Base-by-base conservation (phyloP, 2,888 invertebrate genomes). In the Laspeyria flexula region DNA sequence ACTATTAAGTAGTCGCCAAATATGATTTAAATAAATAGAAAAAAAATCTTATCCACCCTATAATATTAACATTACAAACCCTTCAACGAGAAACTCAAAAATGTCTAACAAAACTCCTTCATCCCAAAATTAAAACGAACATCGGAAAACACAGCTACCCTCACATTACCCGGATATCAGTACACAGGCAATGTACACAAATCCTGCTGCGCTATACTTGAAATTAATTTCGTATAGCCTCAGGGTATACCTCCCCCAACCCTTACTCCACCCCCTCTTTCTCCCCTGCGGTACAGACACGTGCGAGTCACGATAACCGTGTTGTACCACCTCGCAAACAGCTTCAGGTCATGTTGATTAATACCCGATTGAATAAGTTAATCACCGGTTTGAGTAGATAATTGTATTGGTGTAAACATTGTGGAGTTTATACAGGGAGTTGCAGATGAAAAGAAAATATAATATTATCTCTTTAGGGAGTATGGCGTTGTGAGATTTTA, bases 211-310 rank as follows among this genome's bases (percentile, higher is more conserved):
- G 73, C 71, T 79, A 68, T 80, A 81, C 85, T 85, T 78, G 81
- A 91, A 92, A 92, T 91, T 92, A 92, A 92, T 91, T 91, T 88
- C 84, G 79, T 77, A 85, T 86, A 81, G 89, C 91, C 85, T 42
- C 49, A 55, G 55, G 79, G 88, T 67, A 4, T 18, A 29, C 63
- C 51, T 65, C 60, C 62, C 63, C 60, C 57, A 52, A 64, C 47
- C 48, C 9, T n/a, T 18, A 5, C 16, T 12, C 25, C 39, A 7
- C 39, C 23, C 63, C 47, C 60, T 53, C 39, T 48, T 58, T 51
- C 59, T 46, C 44, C 67, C 42, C 25, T 38, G 45, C 30, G 45
- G 45, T 42, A 41, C 58, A 81, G 85, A 86, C 86, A 87, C 87
- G 88, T 85, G 88, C 79, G 41, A 65, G 52, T 51, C 53, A 58